Base-by-base conservation (phyloP, 2,113 vertebrate genomes). In the Rutilus rutilus region DNA sequence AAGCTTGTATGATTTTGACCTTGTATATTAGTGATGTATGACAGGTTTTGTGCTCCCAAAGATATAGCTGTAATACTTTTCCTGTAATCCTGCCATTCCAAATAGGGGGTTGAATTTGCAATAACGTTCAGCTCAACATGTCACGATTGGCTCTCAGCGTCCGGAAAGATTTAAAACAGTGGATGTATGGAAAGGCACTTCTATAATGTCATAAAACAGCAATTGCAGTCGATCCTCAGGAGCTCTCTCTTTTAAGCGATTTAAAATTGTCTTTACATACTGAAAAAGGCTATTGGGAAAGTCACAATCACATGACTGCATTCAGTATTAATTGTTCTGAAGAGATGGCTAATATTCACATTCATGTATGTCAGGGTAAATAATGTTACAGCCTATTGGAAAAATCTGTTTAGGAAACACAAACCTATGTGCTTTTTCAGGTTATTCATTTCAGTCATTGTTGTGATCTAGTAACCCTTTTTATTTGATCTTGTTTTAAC, bases 401-500 rank as follows among this genome's bases (percentile, higher is more conserved):
- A 59, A 85, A 45, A 9, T 42, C 21, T 17, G 54, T 79, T 79
- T 79, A 60, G 78, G 73, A 52, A 75, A 62, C n/a, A 62, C n/a
- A 17, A 36, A 45, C 36, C 39, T n/a, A n/a, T 42, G 9, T 11
- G 9, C 36, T 45, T 45, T 73, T 74, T 47, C 71, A 47, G 71
- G 39, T 74, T 47, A 19, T n/a, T 33, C 10, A 57, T 33, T 50
- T 67, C 11, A 59, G 52, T 52, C 42, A 10, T 47, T 52, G 6
- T 71, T 23, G 67, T 14, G 10, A 73, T 47, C 39, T 30, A 57
- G 17, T 80, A 79, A 60, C 2, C 33, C 77, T 33, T 52, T 89
- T 87, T 83, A 82, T 83, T 78, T 69, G 25, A 10, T 25, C 74
- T 52, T 33, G 57, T 64, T 87, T 87, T 87, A 73, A 78, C 59